Evolutionary conservation across 2,888 invertebrate genomes (phyloP), one percentile per base, ranked within the genome.

Genomic region (Mythimna loreyi): DNA sequence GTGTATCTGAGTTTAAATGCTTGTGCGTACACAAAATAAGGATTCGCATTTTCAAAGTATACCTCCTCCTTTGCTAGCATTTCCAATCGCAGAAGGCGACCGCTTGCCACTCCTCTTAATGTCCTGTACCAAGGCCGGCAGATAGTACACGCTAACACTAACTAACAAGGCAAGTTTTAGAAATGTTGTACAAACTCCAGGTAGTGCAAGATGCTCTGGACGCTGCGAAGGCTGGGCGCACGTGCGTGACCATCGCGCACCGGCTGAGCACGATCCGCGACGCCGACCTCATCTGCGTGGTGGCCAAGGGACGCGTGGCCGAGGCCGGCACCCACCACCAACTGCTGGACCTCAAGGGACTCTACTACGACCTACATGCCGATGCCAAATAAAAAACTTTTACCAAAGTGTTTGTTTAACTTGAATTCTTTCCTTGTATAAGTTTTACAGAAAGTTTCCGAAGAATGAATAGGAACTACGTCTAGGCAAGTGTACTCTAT

Each of bases 171-270:
- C 1, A 16, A 16, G 16, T 16, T 40, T 16, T 16, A 40, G 5
- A 40, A 40, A 40, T 40, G 5, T 40, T 16, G 40, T 40, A 1
- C 16, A 6, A 40, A 40, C 16, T 81, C n/a, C 81, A 97, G 97
- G 92, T 98, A 61, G 98, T 98, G 4, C 98, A 98, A 90, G 97
- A 97, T 78, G 98, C 98, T 0, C 89, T 98, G 81, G 98, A 98
- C 89, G 96, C 96, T 67, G 98, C 98, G 0, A 97, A 97, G 84
- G 96, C 96, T 57, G 98, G 98, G 1, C 96, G 98, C 72, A 98
- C 98, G 0, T 98, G 98, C 70, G 97, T 98, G 36, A 97, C 97
- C 70, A 98, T 98, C 81, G 98, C 98, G 0, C 98, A 98, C 91
- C 96, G 98, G 72, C 93, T 98, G 57, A 98, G 98, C 65, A 98